phyloP scores from a whole-genome alignment of 2,113 vertebrate species.

The Rhadina sibilatrix region DNA sequence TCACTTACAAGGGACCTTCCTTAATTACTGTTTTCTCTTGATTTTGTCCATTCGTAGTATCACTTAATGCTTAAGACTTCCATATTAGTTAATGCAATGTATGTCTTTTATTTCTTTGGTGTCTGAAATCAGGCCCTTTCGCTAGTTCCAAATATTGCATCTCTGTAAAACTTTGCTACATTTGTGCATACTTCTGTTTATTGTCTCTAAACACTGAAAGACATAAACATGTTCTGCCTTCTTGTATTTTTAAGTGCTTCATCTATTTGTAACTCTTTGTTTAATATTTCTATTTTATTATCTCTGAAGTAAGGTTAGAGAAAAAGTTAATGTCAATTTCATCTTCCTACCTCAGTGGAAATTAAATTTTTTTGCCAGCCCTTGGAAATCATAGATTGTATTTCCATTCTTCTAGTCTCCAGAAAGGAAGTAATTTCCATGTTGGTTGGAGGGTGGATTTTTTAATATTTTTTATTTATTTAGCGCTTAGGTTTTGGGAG shows the following conservation, averaged over 20 bases:
- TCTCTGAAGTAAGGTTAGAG: background rate
- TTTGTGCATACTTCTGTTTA: background rate
- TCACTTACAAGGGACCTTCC: background rate
- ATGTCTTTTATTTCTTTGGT: background rate
- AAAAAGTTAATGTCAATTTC: background rate
- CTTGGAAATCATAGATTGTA: background rate
- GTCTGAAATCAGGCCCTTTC: background rate
- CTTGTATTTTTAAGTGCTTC: background rate
- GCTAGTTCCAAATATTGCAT: background rate
- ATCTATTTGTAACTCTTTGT: background rate
- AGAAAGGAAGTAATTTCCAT: background rate
- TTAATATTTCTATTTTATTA: background rate
- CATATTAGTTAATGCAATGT: background rate
- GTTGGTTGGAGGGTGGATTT: background rate
- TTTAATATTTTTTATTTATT: background rate
- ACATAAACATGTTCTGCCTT: background rate
- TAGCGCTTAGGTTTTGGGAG: background rate
- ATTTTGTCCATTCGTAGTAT: background rate
- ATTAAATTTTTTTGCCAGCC: background rate
- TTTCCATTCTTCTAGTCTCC: background rate
- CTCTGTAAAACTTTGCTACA: background rate
- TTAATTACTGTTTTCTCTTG: slow-evolving; percentile 34
- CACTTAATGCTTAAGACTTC: slow-evolving; percentile 20
- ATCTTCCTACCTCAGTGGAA: background rate
- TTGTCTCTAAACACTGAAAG: background rate